Evolutionary conservation across 1,140 invertebrate genomes (phyloP), one percentile per base, ranked within the genome.

Genomic region (Lordiphosa mommai): DNA sequence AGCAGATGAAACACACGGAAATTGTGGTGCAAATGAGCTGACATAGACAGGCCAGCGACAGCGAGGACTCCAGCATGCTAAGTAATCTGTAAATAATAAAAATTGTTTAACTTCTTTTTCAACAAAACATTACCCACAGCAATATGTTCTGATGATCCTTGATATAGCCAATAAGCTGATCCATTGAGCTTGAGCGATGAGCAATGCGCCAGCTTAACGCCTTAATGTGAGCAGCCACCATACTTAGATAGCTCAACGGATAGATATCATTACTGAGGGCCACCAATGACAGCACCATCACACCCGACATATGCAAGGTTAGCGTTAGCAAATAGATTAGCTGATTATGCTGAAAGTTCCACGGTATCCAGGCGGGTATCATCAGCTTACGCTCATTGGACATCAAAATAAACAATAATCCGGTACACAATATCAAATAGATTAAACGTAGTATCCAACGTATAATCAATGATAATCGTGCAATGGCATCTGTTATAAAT

Each of bases 321-420:
- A 48, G 16, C 0, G 77, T 71, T 3, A 43, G 0, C 1, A 67
- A 0, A 10, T 50, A 86, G 1, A 29, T 12, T 0, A 1, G 1
- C 1, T 14, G 16, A 29, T 53, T 33, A 1, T 14, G n/a, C 17
- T 38, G 29, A 57, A 57, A 88, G 14, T 88, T 34, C 72, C 84
- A 84, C 0, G 86, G 86, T 5, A 66, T 38, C 80, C 76, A 88
- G 7, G 41, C n/a, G 5, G 72, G 55, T 44, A 70, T 71, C 48
- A 71, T 51, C 16, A 79, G 29, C 0, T 29, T 27, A 3, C 65
- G 17, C 14, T 73, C 70, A 0, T 4, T 59, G 1, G 65, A 46
- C 16, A 58, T 36, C 13, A 61, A 9, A n/a, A 50, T 37, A 37
- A 52, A 3, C 48, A 51, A 3, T 6, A 37, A 0, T 7, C 13